Evolutionary conservation across 1,140 invertebrate genomes (phyloP).

Genomic region (Aphis craccivora): DNA sequence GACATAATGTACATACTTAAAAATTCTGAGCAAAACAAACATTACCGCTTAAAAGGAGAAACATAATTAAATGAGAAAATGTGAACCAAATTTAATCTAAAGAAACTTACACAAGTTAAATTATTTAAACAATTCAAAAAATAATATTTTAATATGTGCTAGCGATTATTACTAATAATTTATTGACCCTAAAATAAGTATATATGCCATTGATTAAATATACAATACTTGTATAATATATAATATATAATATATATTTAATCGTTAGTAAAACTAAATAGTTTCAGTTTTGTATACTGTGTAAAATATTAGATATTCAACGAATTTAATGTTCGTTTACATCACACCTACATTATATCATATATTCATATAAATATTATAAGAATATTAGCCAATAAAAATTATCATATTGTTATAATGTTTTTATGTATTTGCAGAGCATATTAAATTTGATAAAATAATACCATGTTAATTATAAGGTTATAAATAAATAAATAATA

Average conservation of each 20-base stretch:
- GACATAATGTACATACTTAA: background rate
- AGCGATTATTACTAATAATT: background rate
- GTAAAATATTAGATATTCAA: background rate
- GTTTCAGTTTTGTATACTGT: background rate
- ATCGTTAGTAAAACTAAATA: too few species aligned
- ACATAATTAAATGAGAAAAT: background rate
- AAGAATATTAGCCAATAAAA: background rate
- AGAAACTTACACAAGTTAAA: background rate
- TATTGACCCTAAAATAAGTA: background rate
- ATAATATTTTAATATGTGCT: background rate
- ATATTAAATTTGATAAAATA: too few species aligned
- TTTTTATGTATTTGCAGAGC: too few species aligned
- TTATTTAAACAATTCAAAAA: background rate
- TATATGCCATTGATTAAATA: background rate
- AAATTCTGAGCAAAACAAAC: background rate
- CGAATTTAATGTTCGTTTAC: background rate
- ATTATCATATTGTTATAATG: too few species aligned
- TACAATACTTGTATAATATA: too few species aligned
- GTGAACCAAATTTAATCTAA: background rate
- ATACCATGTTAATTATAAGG: too few species aligned
- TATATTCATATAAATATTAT: too few species aligned
- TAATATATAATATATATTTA: too few species aligned
- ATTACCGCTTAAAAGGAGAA: background rate
- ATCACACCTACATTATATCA: too few species aligned
- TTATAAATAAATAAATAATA: too few species aligned